Evolutionary conservation across 2,113 vertebrate genomes (phyloP).

Genomic region (Paracanthobrama guichenoti): DNA sequence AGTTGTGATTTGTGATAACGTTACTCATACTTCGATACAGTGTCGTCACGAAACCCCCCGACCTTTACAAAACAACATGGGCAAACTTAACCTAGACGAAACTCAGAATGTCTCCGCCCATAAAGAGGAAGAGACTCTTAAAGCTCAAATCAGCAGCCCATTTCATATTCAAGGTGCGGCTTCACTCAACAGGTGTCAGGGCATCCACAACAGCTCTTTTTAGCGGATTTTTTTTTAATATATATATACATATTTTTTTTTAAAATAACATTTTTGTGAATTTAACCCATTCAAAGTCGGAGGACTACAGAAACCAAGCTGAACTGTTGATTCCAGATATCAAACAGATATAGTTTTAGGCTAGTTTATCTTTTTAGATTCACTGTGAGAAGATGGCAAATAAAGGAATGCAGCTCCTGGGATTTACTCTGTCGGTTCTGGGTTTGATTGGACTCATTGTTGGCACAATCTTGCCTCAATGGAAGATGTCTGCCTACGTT

Average conservation of each 20-base stretch:
- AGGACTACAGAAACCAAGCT: not conserved
- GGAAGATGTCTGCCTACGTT: constrained; percentile 86
- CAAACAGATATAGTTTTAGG: too few relatives aligned
- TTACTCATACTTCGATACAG: constrained; percentile 13
- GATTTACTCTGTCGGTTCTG: constrained; percentile 78
- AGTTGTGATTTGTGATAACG: not conserved
- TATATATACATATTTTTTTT: too few relatives aligned
- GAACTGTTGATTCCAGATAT: not conserved
- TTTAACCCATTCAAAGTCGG: not conserved
- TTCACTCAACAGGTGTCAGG: constrained; percentile 66
- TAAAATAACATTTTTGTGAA: not conserved
- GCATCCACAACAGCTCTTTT: not conserved
- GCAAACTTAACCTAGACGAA: constrained; percentile 61
- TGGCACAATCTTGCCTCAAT: constrained; percentile 85
- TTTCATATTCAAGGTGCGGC: constrained; percentile 67
- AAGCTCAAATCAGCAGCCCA: constrained; percentile 59
- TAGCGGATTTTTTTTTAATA: not conserved
- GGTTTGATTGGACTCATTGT: constrained; percentile 79
- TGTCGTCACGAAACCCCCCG: constrained; percentile 69
- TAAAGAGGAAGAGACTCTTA: constrained; percentile 65
- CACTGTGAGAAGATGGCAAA: constrained; percentile 77
- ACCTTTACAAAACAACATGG: not conserved
- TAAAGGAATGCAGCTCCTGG: constrained; percentile 85
- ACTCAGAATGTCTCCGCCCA: constrained; percentile 61
- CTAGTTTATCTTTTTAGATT: not conserved